These are phyloP conservation scores for Peribatodes rhomboidaria DNA, from an alignment of 2,888 invertebrate genomes.

Conservation along the genomic window DNA sequence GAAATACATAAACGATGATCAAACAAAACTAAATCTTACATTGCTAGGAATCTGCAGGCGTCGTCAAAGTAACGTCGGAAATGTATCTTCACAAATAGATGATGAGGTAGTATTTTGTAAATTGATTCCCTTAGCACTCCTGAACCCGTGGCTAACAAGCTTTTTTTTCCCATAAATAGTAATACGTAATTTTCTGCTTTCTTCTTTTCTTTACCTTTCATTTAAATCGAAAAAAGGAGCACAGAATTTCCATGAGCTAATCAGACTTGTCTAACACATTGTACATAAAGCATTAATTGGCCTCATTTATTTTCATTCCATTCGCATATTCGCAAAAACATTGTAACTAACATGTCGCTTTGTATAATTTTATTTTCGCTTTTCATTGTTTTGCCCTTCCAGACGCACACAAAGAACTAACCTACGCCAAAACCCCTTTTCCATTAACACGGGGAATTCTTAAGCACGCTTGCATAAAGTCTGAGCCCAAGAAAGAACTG, in stretches of 20 bases:
- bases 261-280: slow-evolving; percentile 9
- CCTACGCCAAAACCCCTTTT: slow-evolving; percentile 75
- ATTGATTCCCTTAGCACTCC: slow-evolving; percentile 18
- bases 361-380: slow-evolving; percentile 70
- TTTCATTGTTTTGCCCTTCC: slow-evolving; percentile 80
- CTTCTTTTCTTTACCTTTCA: slow-evolving; percentile 10
- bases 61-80: slow-evolving; percentile 3
- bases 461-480: slow-evolving; percentile 59
- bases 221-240: not conserved
- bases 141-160: slow-evolving; percentile 11
- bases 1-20: slow-evolving; percentile 32
- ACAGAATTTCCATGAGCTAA: not conserved
- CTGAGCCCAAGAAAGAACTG: slow-evolving; percentile 34
- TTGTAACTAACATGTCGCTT: slow-evolving; percentile 64
- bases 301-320: slow-evolving; percentile 16
- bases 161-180: slow-evolving; percentile 8
- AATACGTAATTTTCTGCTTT: not conserved
- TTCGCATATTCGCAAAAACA: slow-evolving; percentile 33
- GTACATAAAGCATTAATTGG: slow-evolving; percentile 10
- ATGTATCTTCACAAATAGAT: slow-evolving; percentile 4
- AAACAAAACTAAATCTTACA: slow-evolving; percentile 21
- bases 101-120: slow-evolving; percentile 9
- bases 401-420: slow-evolving; percentile 71
- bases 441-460: slow-evolving; percentile 79
- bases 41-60: slow-evolving; percentile 20